Conservation (phyloP, 2,888 invertebrate species). For the Lagria hirta region DNA sequence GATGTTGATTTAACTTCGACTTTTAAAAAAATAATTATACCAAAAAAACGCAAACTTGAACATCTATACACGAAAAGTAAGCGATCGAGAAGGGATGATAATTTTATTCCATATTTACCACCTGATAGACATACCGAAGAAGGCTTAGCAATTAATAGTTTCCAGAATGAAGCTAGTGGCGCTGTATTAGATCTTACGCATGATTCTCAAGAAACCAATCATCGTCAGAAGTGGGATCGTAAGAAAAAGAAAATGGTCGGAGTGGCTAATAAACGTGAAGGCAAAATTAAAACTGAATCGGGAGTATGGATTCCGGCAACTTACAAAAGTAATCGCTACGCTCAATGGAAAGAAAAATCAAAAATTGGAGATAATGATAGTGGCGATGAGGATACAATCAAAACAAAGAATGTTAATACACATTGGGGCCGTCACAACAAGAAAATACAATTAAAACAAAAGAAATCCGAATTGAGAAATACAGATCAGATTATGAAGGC, state of each 20-base stretch:
- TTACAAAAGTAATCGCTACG: slow-evolving; percentile 89
- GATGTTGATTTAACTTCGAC: slow-evolving; percentile 59
- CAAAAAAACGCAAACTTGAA: slow-evolving; percentile 61
- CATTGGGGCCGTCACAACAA: slow-evolving; percentile 81
- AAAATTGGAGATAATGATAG: slow-evolving; percentile 58
- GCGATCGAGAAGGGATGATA: slow-evolving; percentile 65
- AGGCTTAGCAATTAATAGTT: slow-evolving; percentile 76
- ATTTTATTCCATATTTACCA: slow-evolving; percentile 85
- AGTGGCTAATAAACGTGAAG: slow-evolving; percentile 61
- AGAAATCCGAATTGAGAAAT: slow-evolving; percentile 64
- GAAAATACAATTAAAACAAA: slow-evolving; percentile 65
- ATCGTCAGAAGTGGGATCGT: slow-evolving; percentile 85
- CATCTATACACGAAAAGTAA: slow-evolving; percentile 60
- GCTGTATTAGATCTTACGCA: slow-evolving; percentile 82
- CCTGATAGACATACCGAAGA: slow-evolving; percentile 82
- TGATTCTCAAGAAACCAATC: slow-evolving; percentile 72
- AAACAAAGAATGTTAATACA: too few species aligned
- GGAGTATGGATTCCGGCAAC: slow-evolving; percentile 93
- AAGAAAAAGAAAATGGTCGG: slow-evolving; percentile 94
- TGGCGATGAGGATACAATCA: slow-evolving; percentile 54
- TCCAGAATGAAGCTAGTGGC: slow-evolving; percentile 75
- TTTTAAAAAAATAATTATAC: slow-evolving; percentile 60
- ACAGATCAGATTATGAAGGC: slow-evolving; percentile 79
- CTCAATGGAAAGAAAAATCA: slow-evolving; percentile 80
- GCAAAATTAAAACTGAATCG: slow-evolving; percentile 92